Conservation (phyloP, 2,888 invertebrate genomes). For the Theretra japonica region DNA sequence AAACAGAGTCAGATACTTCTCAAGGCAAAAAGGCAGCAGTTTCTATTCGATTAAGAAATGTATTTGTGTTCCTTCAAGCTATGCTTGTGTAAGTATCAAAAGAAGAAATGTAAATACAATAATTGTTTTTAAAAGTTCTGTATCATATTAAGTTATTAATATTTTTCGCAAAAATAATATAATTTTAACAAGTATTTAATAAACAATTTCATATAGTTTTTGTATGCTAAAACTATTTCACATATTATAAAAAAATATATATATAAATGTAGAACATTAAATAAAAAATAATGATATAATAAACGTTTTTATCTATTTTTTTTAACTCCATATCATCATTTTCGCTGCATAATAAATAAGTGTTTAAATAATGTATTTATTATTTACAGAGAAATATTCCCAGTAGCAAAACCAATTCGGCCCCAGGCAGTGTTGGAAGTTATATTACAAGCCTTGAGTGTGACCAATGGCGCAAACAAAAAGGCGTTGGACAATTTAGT, state of each 20-base stretch:
- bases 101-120: not conserved
- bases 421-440: slow-evolving; percentile 68
- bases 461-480: slow-evolving; percentile 54
- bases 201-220: too few species aligned
- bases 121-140: not conserved
- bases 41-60: slow-evolving; percentile 60
- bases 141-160: not conserved
- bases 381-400: slow-evolving; percentile 69
- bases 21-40: slow-evolving; percentile 53
- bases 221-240: too few species aligned
- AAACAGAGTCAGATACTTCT: slow-evolving; percentile 37
- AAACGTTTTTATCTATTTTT: too few species aligned
- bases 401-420: slow-evolving; percentile 71
- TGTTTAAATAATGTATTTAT: slow-evolving; percentile 19
- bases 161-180: not conserved
- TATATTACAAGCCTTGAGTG: slow-evolving; percentile 63
- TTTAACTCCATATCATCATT: too few species aligned
- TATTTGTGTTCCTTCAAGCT: slow-evolving; percentile 75
- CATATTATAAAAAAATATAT: too few species aligned
- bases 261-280: too few species aligned
- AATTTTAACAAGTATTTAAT: too few species aligned
- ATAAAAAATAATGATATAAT: too few species aligned
- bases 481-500: slow-evolving; percentile 44
- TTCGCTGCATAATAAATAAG: not conserved
- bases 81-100: slow-evolving; percentile 77